Base-by-base conservation (phyloP, 2,797 vertebrate species). In the Mormyrops attenuatus region DNA sequence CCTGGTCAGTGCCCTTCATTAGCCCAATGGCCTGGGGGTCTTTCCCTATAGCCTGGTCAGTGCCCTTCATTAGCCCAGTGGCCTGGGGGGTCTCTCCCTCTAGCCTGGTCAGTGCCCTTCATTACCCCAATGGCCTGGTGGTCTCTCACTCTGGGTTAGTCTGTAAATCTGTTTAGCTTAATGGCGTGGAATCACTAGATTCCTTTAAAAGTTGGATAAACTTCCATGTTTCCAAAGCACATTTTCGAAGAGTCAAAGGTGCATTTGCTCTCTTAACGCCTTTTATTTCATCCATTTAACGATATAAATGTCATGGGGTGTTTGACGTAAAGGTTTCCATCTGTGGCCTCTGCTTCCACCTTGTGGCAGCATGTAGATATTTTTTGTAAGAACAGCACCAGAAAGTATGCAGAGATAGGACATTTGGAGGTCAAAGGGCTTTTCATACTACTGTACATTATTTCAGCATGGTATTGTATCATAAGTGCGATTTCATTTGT, bases 301-400 rank as follows among this genome's bases (percentile, higher is more conserved):
- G 5, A 22, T 73, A 85, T 85, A 11, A 89, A 89, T 57, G 41
- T 85, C 17, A 50, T 88, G 49, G 4, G 73, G 77, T 91, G 90
- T 85, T 17, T 86, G 88, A 57, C 4, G 20, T 30, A 2, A 47
- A 34, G 15, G 52, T 41, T 38, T 66, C n/a, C 57, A 88, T 85
- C 49, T 88, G 53, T 92, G 80, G 87, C 50, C 94, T 94, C 86
- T 94, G 92, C 93, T 95, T 94, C 95, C 95, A 94, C 90, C 94
- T 55, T 17, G 91, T 93, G 94, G 93, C 44, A 2, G 1, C 63
- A 7, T 69, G 0, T 3, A 41, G 9, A 49, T 88, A 50, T 89
- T 55, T 84, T 22, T 49, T 85, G 6, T 30, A 73, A 34, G 30
- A 60, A 26, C 57, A 86, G 50, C 87, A 86, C 50, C 5, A 34